Conservation (phyloP, 1,140 invertebrate genomes). For the Harlomillsia oculata region DNA sequence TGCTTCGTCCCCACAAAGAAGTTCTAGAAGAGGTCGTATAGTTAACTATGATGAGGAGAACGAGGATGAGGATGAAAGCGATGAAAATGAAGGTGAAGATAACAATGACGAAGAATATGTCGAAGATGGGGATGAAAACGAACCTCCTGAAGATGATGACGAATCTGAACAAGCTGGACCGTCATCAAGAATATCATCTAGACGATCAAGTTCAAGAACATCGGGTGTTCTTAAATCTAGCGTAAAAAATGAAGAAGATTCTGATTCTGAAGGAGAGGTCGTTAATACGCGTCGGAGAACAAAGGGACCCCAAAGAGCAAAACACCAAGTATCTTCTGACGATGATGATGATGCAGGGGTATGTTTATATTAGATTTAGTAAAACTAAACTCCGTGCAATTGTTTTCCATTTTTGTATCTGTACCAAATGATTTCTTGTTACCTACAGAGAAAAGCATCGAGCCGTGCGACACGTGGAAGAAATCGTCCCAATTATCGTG, state of each 20-base stretch:
- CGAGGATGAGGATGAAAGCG: constrained; percentile 23
- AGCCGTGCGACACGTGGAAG: constrained; percentile 4
- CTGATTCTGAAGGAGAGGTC: constrained; percentile 37
- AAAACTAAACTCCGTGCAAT: not conserved
- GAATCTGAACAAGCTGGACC: constrained; percentile 25
- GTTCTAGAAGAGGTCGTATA: not conserved
- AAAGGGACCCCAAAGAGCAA: not conserved
- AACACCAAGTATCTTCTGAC: not conserved
- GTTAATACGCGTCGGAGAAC: not conserved
- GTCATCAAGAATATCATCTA: constrained; percentile 15
- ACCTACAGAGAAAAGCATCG: constrained; percentile 1
- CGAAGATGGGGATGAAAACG: constrained; percentile 27
- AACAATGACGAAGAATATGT: constrained; percentile 38
- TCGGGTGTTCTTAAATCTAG: too few relatives aligned
- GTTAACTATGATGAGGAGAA: constrained; percentile 33
- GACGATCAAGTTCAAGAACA: constrained; percentile 14
- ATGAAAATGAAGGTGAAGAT: constrained; percentile 35
- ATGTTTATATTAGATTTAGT: not conserved
- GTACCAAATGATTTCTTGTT: not conserved
- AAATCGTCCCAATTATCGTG: constrained; percentile 21
- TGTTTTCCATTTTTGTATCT: not conserved
- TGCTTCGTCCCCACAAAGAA: constrained; percentile 2
- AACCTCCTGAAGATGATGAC: constrained; percentile 20
- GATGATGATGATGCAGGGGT: not conserved
- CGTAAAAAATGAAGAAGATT: constrained; percentile 36